Conservation (phyloP, 2,797 vertebrate genomes). For the Ptychobarbus kaznakovi region DNA sequence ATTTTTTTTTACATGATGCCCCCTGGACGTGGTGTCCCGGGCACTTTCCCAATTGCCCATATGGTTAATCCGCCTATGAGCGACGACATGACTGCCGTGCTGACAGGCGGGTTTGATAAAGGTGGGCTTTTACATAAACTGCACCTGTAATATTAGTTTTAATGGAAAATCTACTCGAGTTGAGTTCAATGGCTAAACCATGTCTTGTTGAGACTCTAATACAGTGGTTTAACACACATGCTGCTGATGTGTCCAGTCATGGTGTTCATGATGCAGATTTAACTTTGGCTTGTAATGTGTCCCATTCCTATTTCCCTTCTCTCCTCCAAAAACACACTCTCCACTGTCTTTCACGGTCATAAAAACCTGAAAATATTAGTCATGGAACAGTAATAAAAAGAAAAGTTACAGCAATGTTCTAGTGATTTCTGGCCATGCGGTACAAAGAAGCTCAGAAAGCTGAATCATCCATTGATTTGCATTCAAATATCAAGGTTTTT, state of each 20-base stretch:
- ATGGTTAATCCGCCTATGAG: too few relatives aligned
- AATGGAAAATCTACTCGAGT: conserved; percentile 1
- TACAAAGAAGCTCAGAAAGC: neutral
- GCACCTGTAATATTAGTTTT: neutral
- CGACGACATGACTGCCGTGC: neutral
- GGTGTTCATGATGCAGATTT: neutral
- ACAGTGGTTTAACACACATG: neutral
- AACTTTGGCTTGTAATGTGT: neutral
- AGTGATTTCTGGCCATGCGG: neutral
- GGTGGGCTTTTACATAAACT: conserved; percentile 8
- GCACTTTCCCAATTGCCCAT: too few relatives aligned
- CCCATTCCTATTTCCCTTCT: neutral
- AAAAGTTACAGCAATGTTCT: neutral
- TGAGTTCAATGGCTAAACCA: neutral
- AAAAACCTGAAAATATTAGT: conserved; percentile 1
- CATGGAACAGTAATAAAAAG: neutral
- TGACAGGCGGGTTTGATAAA: neutral
- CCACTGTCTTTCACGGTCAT: neutral
- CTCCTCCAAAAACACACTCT: neutral
- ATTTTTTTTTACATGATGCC: too few relatives aligned
- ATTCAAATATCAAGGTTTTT: neutral
- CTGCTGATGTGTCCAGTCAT: neutral
- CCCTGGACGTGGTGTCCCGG: too few relatives aligned
- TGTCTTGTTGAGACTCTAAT: neutral
- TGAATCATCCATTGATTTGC: neutral